Percentiles rank a stretch among this genome's conserved stretches.
Conservation (phyloP, 2,888 invertebrate genomes). For the Galeruca laticollis region DNA sequence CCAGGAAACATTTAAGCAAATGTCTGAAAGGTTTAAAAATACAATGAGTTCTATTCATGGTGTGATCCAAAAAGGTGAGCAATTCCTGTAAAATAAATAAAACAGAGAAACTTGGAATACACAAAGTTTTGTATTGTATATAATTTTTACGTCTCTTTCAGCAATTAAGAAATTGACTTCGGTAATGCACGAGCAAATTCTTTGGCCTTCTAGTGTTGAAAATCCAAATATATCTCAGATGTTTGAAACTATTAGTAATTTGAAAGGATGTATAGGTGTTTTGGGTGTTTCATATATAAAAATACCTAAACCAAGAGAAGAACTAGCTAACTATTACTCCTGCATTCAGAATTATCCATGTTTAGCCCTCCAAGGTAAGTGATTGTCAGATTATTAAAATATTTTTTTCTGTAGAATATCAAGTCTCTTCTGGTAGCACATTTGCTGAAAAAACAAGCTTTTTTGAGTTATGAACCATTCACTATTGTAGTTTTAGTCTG, state of each 20-base stretch:
- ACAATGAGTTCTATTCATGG: slow-evolving; percentile 38
- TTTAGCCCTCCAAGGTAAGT: slow-evolving; percentile 41
- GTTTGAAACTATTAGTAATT: slow-evolving; percentile 29
- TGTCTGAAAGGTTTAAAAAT: slow-evolving; percentile 42
- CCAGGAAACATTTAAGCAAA: slow-evolving; percentile 41
- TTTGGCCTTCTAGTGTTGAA: slow-evolving; percentile 37
- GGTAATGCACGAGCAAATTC: slow-evolving; percentile 26
- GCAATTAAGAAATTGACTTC: slow-evolving; percentile 35
- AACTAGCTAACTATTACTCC: slow-evolving; percentile 12
- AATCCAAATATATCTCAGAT: slow-evolving; percentile 37
- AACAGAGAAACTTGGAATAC: neutral
- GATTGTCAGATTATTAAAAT: neutral
- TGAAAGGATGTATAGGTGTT: slow-evolving; percentile 38
- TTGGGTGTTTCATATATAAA: slow-evolving; percentile 43
- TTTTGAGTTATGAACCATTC: too few relatives aligned
- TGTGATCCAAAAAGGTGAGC: slow-evolving; percentile 40
- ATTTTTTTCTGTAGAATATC: neutral
- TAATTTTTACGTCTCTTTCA: slow-evolving; percentile 2
- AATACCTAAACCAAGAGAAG: slow-evolving; percentile 36
- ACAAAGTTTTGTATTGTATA: neutral
- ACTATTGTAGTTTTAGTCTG: too few relatives aligned
- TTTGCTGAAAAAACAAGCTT: too few relatives aligned
- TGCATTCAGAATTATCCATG: slow-evolving; percentile 31
- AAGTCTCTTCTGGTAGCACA: too few relatives aligned
- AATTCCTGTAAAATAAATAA: too few relatives aligned